A percentile compares a stretch with the other conserved stretches of the same genome.
Evolutionary conservation across 2,888 invertebrate species (phyloP).

Genomic region (Thecocarcelia acutangulata): DNA sequence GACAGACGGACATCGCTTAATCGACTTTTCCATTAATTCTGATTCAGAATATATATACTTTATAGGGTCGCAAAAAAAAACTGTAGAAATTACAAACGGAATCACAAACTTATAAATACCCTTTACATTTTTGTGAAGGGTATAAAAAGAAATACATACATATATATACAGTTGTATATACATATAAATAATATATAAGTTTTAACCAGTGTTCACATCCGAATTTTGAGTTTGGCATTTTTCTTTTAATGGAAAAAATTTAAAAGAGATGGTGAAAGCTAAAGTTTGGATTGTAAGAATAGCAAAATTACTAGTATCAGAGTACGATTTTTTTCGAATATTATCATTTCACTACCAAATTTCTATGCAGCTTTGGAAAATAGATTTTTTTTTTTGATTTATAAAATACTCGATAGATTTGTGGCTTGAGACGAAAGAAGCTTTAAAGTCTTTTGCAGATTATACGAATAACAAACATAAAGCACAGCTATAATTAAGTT

Average conservation of each 20-base stretch:
- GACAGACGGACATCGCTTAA: too few species aligned
- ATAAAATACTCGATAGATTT: not conserved
- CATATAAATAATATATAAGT: conserved; percentile 11
- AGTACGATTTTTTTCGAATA: not conserved
- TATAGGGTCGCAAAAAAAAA: too few species aligned
- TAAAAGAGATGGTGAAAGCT: not conserved
- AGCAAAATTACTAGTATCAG: too few species aligned
- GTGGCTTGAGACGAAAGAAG: not conserved
- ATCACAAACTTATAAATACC: too few species aligned
- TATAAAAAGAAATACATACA: too few species aligned
- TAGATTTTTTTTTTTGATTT: not conserved
- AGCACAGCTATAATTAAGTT: not conserved
- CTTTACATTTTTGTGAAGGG: too few species aligned
- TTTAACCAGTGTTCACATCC: conserved; percentile 9
- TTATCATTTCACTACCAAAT: not conserved
- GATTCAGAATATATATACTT: too few species aligned
- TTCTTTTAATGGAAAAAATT: not conserved
- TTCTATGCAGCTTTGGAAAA: not conserved
- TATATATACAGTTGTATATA: too few species aligned
- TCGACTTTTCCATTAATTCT: too few species aligned
- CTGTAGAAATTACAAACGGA: too few species aligned
- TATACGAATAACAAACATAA: not conserved
- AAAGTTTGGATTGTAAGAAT: conserved; percentile 30
- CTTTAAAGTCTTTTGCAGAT: not conserved
- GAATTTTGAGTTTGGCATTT: conserved; percentile 4